Evolutionary conservation across 1,140 invertebrate genomes (phyloP), one percentile per base, ranked within the genome.

Genomic region (Drosophila kohkoa): DNA sequence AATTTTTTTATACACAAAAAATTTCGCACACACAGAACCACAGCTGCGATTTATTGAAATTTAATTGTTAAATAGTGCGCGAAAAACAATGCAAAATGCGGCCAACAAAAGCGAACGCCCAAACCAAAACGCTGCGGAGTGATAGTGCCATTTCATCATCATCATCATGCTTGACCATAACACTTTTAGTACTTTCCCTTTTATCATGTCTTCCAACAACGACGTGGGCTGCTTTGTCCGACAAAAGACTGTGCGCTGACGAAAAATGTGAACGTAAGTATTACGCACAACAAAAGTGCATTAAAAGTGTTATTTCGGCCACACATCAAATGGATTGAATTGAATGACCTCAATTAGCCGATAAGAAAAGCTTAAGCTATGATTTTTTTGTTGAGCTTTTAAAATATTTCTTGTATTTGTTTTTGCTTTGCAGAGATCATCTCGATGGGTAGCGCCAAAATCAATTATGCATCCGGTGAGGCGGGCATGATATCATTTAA

Each of bases 401-500:
- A 15, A 51, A 64, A 25, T 0, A 25, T 25, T 25, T 25, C 0
- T 25, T 25, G 20, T 13, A 1, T 45, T 63, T 45, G 2, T n/a
- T 30, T 45, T 30, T n/a, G 7, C 68, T 59, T 81, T 80, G 71
- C 92, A 97, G 96, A 92, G 81, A 94, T 94, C 46, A 93, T 97
- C 74, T 96, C 96, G 1, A 81, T 92, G 79, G 96, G 94, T 10
- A 95, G 90, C 90, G 95, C 95, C 2, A 81, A 94, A 38, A 64
- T 95, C 49, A 91, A 54, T 16, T 96, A 96, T 91, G 75, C 62
- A 38, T 93, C 94, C 67, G 93, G 92, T 15, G 94, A 95, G 62
- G 87, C 93, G 16, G 93, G 94, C 16, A 93, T 96, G 60, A 92
- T 97, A 32, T 94, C 95, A 28, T 97, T 96, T 92, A 92, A 92